Percentiles rank a stretch among this genome's conserved stretches.
These are phyloP conservation scores for Dolichoris vasculosae DNA, from an alignment of 1,140 invertebrate genomes.

Conservation along the genomic window DNA sequence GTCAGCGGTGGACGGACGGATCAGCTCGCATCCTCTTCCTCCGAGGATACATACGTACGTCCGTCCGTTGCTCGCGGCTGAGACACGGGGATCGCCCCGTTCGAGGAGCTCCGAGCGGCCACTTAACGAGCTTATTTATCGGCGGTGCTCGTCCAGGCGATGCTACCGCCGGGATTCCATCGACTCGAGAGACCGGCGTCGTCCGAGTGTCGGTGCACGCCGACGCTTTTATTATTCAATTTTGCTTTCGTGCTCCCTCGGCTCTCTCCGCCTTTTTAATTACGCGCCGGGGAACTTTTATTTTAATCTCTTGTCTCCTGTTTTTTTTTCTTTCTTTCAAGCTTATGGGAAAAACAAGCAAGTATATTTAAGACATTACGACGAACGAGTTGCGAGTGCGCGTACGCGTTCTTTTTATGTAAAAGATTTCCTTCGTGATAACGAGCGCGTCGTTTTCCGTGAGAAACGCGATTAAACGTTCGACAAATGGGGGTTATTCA, in stretches of 20 bases:
- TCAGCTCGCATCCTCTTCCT: too few species aligned
- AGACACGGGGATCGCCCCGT: background rate
- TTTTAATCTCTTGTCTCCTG: background rate
- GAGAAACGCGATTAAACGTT: background rate
- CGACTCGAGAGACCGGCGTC: too few species aligned
- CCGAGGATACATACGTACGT: too few species aligned
- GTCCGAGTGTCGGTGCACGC: background rate
- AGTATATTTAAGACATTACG: background rate
- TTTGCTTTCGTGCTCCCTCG: background rate
- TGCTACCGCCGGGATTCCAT: background rate
- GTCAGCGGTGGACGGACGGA: too few species aligned
- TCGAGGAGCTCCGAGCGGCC: too few species aligned
- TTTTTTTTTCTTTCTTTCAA: background rate
- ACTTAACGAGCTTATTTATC: background rate
- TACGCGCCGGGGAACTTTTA: background rate
- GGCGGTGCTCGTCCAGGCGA: background rate
- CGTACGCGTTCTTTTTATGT: background rate
- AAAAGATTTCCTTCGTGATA: background rate
- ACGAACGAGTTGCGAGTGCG: background rate
- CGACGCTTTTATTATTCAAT: slow-evolving; percentile 8
- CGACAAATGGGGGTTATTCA: background rate
- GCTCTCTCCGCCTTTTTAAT: background rate
- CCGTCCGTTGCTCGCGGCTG: too few species aligned
- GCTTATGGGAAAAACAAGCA: background rate
- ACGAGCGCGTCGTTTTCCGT: background rate